These are phyloP conservation scores for Heliconius congener DNA, from an alignment of 1,140 invertebrate genomes.

Conservation along the genomic window DNA sequence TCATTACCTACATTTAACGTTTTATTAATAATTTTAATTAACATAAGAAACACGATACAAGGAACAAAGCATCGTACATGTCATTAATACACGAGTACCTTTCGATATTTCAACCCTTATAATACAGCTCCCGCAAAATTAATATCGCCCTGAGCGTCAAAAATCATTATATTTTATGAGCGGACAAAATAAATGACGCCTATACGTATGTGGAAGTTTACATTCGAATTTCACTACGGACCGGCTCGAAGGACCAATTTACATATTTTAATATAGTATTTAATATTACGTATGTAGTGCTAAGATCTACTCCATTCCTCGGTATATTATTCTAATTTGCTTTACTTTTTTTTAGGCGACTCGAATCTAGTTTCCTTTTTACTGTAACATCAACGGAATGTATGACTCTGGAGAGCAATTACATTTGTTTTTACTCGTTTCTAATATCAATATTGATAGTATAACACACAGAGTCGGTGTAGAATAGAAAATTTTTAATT, in stretches of 20 bases:
- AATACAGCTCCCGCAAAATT: slow-evolving; percentile 66
- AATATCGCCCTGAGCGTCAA: slow-evolving; percentile 73
- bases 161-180: slow-evolving; percentile 81
- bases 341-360: background rate
- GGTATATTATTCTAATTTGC: background rate
- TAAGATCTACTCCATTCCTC: background rate
- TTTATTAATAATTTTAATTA: slow-evolving; percentile 12
- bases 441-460: slow-evolving; percentile 25
- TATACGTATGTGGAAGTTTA: slow-evolving; percentile 79
- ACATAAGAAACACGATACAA: slow-evolving; percentile 18
- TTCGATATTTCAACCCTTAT: slow-evolving; percentile 61
- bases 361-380: no score
- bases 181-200: slow-evolving; percentile 76
- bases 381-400: background rate
- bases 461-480: background rate
- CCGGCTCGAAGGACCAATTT: slow-evolving; percentile 78
- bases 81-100: slow-evolving; percentile 48
- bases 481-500: slow-evolving; percentile 56
- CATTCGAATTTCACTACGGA: slow-evolving; percentile 77
- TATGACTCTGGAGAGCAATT: background rate
- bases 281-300: slow-evolving; percentile 27
- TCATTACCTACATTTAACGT: background rate
- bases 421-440: background rate
- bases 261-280: slow-evolving; percentile 76
- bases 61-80: slow-evolving; percentile 18